Evolutionary conservation across 2,888 invertebrate species (phyloP), one percentile per base, ranked within the genome.

Genomic region (Synergus japonicus): DNA sequence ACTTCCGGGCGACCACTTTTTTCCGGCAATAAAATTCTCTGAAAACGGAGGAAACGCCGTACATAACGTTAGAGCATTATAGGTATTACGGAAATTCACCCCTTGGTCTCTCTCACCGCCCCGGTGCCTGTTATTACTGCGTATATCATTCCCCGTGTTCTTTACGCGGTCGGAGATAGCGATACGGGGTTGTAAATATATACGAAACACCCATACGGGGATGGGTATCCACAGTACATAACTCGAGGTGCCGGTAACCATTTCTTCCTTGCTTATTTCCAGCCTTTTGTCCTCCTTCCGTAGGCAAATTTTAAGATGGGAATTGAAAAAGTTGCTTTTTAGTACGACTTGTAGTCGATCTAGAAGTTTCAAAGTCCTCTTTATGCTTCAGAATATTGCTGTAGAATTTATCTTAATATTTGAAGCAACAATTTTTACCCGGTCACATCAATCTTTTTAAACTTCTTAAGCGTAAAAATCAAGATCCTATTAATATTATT

Each of bases 101-200:
- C 87, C 88, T 88, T 83, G 83, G 87, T 86, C 83, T 84, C 87
- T 86, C 84, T 86, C 83, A 79, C 83, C 85, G 86, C 85, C 86
- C 85, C 84, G 85, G 85, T 86, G 86, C 86, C 89, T 89, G 89
- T 90, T 90, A 90, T 90, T 90, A 90, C 89, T 85, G 83, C 89
- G 88, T 90, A 89, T 89, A 90, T 90, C 90, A 90, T 90, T 89
- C 88, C 84, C 87, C 85, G 86, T 88, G 86, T 88, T 89, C 88
- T 88, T 84, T 85, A 82, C 84, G 83, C 81, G 85, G 86, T 85
- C 85, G 84, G 82, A 86, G 84, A 85, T 84, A 84, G 83, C 83
- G 85, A 81, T 80, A 82, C 81, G 85, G 85, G 86, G 87, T 86
- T 87, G 87, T 88, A 89, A 88, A 88, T 88, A 88, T 87, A 73